These are phyloP conservation scores for Dendronephthya gigantea DNA, from an alignment of 64 coral and sea anemone genomes.

Conservation along the genomic window DNA sequence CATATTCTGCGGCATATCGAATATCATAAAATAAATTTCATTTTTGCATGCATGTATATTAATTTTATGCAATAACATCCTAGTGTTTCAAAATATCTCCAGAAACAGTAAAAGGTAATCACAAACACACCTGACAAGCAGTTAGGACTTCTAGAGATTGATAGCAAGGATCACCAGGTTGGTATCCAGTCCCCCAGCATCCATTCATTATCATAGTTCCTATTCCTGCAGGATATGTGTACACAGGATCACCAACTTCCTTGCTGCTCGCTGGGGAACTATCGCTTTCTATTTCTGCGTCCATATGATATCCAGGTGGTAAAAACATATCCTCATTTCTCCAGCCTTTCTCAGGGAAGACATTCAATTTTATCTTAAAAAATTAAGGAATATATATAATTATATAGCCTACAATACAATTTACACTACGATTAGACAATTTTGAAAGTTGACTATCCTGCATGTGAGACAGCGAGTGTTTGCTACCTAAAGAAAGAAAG, in stretches of 20 bases:
- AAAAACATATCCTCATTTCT: conserved; percentile 45
- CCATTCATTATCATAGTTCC: conserved; percentile 43
- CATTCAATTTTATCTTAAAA: too few relatives aligned
- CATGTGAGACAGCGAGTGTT: too few relatives aligned
- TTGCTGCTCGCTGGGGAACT: not conserved
- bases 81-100: too few relatives aligned
- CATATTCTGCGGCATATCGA: conserved; percentile 8
- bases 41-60: too few relatives aligned
- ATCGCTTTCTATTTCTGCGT: conserved; percentile 12
- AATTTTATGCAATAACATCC: too few relatives aligned
- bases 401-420: too few relatives aligned
- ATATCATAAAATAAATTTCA: too few relatives aligned
- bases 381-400: too few relatives aligned
- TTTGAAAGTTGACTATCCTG: too few relatives aligned
- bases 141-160: conserved; percentile 1
- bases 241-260: not conserved
- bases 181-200: conserved; percentile 33
- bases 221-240: conserved; percentile 41
- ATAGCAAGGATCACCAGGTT: conserved; percentile 32
- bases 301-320: conserved; percentile 45
- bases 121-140: conserved; percentile 17
- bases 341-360: conserved; percentile 8
- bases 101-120: too few relatives aligned
- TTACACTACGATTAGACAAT: too few relatives aligned
- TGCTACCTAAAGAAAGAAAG: too few relatives aligned